Base-by-base conservation (phyloP, 1,140 invertebrate genomes). In the Lysiphlebus fabarum region DNA sequence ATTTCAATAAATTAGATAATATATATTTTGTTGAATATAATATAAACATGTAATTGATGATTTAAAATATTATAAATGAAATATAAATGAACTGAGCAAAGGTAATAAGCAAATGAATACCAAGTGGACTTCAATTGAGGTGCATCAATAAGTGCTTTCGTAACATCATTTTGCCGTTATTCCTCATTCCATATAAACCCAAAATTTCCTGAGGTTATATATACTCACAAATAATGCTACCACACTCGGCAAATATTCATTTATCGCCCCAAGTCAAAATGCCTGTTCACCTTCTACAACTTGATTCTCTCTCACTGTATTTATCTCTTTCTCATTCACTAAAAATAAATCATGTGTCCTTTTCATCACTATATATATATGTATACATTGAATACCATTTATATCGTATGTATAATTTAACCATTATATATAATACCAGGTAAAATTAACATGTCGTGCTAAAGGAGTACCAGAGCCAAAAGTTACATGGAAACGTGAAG, bases 401-500 rank as follows among this genome's bases (percentile, higher is more conserved):
- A 6, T 51, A 6, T 12, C 36, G 37, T 11, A 38, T 51, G 36
- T 34, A 51, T 51, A 51, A 51, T 36, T 33, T 36, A 51, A 37
- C 49, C n/a, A 51, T 26, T 51, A 12, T 37, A 51, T 51, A 26
- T 26, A 12, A 26, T 41, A 66, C 17, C 67, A 79, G 77, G 75
- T 77, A 53, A 84, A 81, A 61, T 70, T 89, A 56, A 80, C 76
- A 53, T 89, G 87, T 75, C 80, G 83, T 60, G 93, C 94, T 5
- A 83, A 83, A 58, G 95, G 94, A 2, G 89, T 90, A 74, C 94
- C 94, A 0, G 77, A 81, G 44, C 93, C 94, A 1, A 86, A 88
- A 67, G 86, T 96, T 47, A 87, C 86, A 58, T 98, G 94, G 93
- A 83, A 88, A 51, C 79, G 91, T 56, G 92, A 94, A 80, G 91